Conservation (phyloP, 2,888 invertebrate species). For the Hypsopygia costalis region DNA sequence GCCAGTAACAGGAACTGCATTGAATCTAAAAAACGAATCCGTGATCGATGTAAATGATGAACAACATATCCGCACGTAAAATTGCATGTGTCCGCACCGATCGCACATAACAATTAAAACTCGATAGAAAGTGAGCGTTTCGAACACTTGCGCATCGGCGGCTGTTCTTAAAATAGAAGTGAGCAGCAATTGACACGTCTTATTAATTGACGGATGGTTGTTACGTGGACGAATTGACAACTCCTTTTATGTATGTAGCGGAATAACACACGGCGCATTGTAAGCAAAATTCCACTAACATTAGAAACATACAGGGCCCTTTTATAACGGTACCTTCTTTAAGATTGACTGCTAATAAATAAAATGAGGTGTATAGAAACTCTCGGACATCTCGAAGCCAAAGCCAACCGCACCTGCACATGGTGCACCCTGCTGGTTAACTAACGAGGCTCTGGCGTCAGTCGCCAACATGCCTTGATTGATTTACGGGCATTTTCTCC, state of each 20-base stretch:
- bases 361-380: too few relatives aligned
- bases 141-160: slow-evolving; percentile 49
- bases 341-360: too few relatives aligned
- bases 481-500: too few relatives aligned
- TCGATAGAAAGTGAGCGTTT: slow-evolving; percentile 72
- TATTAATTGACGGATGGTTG: slow-evolving; percentile 35
- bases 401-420: too few relatives aligned
- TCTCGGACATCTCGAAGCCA: too few relatives aligned
- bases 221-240: slow-evolving; percentile 23
- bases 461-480: too few relatives aligned
- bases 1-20: slow-evolving; percentile 8
- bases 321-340: too few relatives aligned
- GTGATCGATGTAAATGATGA: slow-evolving; percentile 55
- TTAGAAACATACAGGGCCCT: too few relatives aligned
- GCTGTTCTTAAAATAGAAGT: slow-evolving; percentile 59
- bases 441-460: too few relatives aligned
- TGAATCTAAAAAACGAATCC: slow-evolving; percentile 35
- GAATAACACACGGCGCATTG: too few relatives aligned
- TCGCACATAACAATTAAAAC: slow-evolving; percentile 77
- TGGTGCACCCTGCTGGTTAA: too few relatives aligned
- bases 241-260: neutral
- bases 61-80: slow-evolving; percentile 73
- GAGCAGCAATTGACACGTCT: slow-evolving; percentile 61
- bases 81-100: slow-evolving; percentile 63
- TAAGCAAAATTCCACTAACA: too few relatives aligned